Evolutionary conservation across 1,140 invertebrate genomes (phyloP).

Genomic region (Drosophila baimaii): DNA sequence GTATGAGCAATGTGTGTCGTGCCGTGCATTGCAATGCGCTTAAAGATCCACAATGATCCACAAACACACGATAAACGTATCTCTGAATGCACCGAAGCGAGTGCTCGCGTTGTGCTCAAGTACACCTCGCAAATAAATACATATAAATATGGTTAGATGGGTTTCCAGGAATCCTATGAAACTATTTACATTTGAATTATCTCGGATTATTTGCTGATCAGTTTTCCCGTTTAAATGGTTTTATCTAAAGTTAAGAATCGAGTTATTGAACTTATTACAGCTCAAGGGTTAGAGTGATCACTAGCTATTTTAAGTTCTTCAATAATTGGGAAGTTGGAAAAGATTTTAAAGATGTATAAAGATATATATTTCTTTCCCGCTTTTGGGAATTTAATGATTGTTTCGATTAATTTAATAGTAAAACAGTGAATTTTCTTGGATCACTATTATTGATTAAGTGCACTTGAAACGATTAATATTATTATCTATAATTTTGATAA

Average conservation of each 20-base stretch:
- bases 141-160: slow-evolving; percentile 17
- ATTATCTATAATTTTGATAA: too few relatives aligned
- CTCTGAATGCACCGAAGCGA: slow-evolving; percentile 9
- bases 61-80: slow-evolving; percentile 15
- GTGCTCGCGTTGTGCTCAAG: slow-evolving; percentile 1
- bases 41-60: slow-evolving; percentile 20
- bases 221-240: slow-evolving; percentile 12
- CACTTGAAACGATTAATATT: too few relatives aligned
- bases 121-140: background rate
- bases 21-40: slow-evolving; percentile 57
- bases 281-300: too few relatives aligned
- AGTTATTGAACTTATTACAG: background rate
- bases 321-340: background rate
- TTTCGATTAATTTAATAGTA: too few relatives aligned
- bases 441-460: too few relatives aligned
- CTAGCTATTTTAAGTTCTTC: background rate
- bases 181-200: slow-evolving; percentile 18
- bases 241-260: background rate
- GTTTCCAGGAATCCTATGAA: slow-evolving; percentile 33
- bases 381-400: background rate
- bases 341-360: background rate
- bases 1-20: slow-evolving; percentile 64
- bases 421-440: too few relatives aligned
- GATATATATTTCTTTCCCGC: too few relatives aligned
- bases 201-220: background rate